phyloP scores from a whole-genome alignment of 1,140 invertebrate genomes.

The Drosophila simulans region DNA sequence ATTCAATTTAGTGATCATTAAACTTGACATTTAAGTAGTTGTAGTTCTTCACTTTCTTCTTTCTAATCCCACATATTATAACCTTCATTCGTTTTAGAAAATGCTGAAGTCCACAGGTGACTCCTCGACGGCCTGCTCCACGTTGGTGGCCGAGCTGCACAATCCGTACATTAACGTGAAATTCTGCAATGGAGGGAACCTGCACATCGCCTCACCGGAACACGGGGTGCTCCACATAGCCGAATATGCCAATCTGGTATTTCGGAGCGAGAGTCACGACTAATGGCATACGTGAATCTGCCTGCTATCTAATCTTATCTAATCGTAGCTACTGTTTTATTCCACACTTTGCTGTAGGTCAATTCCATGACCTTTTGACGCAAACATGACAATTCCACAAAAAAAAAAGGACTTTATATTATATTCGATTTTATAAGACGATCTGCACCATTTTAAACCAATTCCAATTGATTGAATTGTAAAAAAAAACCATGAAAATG shows the following conservation, averaged over 20 bases:
- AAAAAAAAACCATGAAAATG: not conserved
- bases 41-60: not conserved
- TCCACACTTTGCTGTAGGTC: conserved; percentile 27
- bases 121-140: conserved; percentile 87
- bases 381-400: not conserved
- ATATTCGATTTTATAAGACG: not conserved
- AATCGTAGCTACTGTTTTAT: conserved; percentile 13
- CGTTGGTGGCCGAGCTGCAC: conserved; percentile 86
- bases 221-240: conserved; percentile 86
- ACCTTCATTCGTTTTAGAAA: conserved; percentile 47
- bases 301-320: conserved; percentile 37
- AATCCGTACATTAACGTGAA: conserved; percentile 86
- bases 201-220: conserved; percentile 85
- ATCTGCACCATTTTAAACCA: too few relatives aligned
- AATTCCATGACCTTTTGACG: conserved; percentile 24
- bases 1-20: not conserved
- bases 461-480: too few relatives aligned
- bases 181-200: conserved; percentile 84
- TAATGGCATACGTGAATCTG: not conserved
- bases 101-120: conserved; percentile 86
- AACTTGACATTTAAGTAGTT: not conserved
- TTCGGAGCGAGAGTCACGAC: conserved; percentile 1
- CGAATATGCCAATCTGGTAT: conserved; percentile 84
- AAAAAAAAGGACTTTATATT: not conserved
- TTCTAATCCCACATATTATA: not conserved